phyloP scores from a whole-genome alignment of 2,888 invertebrate genomes.

The Candidula unifasciata region DNA sequence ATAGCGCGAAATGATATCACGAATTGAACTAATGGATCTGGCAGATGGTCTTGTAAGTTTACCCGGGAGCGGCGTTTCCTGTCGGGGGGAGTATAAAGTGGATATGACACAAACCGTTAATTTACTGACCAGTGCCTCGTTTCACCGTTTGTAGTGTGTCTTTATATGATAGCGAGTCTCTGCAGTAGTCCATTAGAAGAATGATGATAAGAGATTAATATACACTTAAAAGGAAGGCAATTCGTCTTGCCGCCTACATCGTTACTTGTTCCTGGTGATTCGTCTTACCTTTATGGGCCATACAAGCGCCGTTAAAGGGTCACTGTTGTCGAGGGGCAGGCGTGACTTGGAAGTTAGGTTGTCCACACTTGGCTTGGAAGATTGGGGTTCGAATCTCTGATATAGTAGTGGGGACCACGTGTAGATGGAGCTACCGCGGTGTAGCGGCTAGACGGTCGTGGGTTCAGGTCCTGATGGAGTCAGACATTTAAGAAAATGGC shows the following conservation, averaged over 20 bases:
- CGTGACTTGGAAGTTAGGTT: no score
- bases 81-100: constrained; percentile 14
- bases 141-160: constrained; percentile 24
- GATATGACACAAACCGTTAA: constrained; percentile 43
- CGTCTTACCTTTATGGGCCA: not conserved
- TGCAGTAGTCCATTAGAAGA: constrained; percentile 14
- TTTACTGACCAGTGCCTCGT: constrained; percentile 36
- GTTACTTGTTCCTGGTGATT: not conserved
- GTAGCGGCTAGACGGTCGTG: no score
- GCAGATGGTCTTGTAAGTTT: constrained; percentile 34
- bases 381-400: no score
- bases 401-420: no score
- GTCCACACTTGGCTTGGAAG: no score
- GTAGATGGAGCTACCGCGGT: no score
- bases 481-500: no score
- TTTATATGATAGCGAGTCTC: constrained; percentile 22
- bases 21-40: constrained; percentile 30
- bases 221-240: not conserved
- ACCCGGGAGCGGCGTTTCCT: constrained; percentile 28
- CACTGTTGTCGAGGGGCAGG: no score
- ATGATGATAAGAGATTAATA: constrained; percentile 40
- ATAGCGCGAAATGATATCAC: constrained; percentile 22
- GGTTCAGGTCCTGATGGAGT: no score
- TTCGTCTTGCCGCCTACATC: not conserved
- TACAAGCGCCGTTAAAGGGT: no score